A percentile compares a stretch with the other conserved stretches of the same genome.
Conservation (phyloP, 2,797 vertebrate genomes). For the Lacerta bilineata region DNA sequence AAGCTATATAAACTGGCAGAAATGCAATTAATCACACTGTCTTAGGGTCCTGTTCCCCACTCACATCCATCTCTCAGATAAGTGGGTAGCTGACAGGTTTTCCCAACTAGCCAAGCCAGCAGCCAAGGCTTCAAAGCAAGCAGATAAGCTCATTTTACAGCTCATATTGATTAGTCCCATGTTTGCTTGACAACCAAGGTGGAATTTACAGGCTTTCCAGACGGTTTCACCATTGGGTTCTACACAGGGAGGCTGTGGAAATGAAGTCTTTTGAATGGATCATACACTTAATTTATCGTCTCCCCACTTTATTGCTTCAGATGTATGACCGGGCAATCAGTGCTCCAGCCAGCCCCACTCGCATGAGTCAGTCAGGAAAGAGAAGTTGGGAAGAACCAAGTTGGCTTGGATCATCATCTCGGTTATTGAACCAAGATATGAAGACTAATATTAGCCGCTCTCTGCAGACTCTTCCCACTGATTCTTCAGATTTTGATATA, state of each 20-base stretch:
- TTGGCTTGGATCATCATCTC: conserved; percentile 94
- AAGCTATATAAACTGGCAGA: no score
- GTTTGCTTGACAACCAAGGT: no score
- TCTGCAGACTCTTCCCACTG: conserved; percentile 92
- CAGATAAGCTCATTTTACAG: no score
- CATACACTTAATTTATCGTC: rapidly evolving
- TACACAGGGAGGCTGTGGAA: neutral
- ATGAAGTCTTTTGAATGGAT: neutral
- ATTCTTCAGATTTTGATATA: conserved; percentile 67
- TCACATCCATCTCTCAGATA: no score
- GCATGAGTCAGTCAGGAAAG: conserved; percentile 87
- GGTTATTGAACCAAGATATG: conserved; percentile 91
- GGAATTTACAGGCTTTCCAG: no score
- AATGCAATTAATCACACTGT: no score
- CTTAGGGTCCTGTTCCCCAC: no score
- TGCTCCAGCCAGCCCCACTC: conserved; percentile 95
- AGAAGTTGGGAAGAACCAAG: conserved; percentile 98
- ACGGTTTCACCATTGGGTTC: no score
- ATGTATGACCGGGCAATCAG: conserved; percentile 98
- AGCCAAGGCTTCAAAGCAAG: no score
- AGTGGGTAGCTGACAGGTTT: no score
- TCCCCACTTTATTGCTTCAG: conserved; percentile 73
- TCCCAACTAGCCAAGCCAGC: no score
- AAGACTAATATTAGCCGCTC: conserved; percentile 93
- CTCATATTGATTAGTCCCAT: no score